Conservation (phyloP, 2,888 invertebrate species). For the Oeneis ivallda region DNA sequence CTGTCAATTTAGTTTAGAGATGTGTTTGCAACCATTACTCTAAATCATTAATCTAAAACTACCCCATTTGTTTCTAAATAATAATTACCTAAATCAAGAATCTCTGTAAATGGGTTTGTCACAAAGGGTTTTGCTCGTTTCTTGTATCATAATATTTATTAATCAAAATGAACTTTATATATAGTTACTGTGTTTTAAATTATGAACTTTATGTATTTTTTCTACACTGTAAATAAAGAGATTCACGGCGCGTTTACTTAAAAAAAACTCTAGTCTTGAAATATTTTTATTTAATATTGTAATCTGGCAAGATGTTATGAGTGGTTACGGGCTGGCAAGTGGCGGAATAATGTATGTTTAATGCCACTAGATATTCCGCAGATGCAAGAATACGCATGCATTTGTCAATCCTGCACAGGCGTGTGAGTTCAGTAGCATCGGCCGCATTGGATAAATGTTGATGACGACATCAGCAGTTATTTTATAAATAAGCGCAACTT, state of each 20-base stretch:
- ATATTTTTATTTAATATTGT: constrained; percentile 63
- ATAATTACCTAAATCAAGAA: background rate
- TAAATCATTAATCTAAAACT: background rate
- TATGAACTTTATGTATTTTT: background rate
- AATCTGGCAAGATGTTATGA: constrained; percentile 52
- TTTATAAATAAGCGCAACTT: too few relatives aligned
- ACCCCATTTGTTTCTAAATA: background rate
- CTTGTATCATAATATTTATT: constrained; percentile 1
- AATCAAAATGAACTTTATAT: background rate
- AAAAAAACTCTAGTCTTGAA: constrained; percentile 71
- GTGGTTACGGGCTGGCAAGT: constrained; percentile 50
- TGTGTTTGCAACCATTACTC: too few relatives aligned
- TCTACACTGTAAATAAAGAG: constrained; percentile 47
- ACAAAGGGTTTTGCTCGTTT: constrained; percentile 1
- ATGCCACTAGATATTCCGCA: background rate
- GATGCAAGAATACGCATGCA: background rate
- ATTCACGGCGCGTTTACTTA: constrained; percentile 74
- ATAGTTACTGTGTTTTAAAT: background rate
- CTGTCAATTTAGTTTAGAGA: too few relatives aligned
- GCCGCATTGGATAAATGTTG: too few relatives aligned
- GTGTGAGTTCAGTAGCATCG: too few relatives aligned
- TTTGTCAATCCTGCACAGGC: too few relatives aligned
- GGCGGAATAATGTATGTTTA: constrained; percentile 42
- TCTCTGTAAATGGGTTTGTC: constrained; percentile 1
- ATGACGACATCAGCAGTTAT: too few relatives aligned